A percentile compares a stretch with the other conserved stretches of the same genome.
Evolutionary conservation across 2,113 vertebrate species (phyloP).

Genomic region (Phalacrocorax brasilianus): DNA sequence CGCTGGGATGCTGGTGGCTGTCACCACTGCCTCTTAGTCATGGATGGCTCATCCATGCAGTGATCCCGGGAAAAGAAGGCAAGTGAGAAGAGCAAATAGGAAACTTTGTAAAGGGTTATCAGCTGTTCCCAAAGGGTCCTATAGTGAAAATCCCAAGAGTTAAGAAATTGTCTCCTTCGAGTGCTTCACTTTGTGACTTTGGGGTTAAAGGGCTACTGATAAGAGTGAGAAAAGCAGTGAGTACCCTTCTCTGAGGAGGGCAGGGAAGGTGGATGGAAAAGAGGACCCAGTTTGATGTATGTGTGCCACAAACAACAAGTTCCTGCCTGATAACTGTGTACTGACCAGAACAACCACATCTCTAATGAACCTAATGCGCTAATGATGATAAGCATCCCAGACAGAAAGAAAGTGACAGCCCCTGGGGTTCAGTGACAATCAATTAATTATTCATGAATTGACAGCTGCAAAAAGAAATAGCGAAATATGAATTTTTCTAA

Average conservation of each 20-base stretch:
- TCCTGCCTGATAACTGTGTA: rapidly evolving
- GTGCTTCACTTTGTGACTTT: background rate
- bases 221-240: background rate
- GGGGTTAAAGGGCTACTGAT: background rate
- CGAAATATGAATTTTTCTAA: background rate
- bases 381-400: background rate
- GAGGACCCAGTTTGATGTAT: background rate
- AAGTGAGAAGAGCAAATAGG: background rate
- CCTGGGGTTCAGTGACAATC: background rate
- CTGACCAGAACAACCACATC: background rate
- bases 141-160: background rate
- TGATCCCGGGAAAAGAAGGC: background rate
- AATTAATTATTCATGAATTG: background rate
- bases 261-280: background rate
- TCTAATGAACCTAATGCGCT: background rate
- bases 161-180: background rate
- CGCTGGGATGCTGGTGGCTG: background rate
- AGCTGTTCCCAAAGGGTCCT: background rate
- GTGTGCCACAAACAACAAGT: background rate
- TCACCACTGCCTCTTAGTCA: background rate
- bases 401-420: background rate
- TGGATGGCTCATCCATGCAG: background rate
- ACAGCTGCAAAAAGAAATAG: background rate
- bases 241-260: background rate
- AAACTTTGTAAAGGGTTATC: background rate